Conservation (phyloP, 1,140 invertebrate genomes). For the Neocloeon triangulifer region DNA sequence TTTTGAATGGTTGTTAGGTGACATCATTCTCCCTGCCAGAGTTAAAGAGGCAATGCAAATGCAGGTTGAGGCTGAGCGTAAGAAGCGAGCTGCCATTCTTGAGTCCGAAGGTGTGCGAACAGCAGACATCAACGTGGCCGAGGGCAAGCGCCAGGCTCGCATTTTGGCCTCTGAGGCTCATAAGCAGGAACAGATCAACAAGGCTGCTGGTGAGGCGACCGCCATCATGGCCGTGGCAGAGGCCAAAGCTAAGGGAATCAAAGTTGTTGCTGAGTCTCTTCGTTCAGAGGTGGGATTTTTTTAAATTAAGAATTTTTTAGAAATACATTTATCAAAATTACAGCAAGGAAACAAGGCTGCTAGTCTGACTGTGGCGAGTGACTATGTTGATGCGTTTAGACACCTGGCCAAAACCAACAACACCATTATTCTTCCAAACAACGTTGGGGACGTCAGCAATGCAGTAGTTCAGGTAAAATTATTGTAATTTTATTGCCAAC, state of each 20-base stretch:
- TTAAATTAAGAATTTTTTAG: no score
- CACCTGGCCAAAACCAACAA: constrained; percentile 84
- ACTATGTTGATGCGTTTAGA: constrained; percentile 84
- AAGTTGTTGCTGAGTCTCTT: constrained; percentile 47
- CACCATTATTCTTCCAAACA: constrained; percentile 81
- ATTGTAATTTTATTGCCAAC: no score
- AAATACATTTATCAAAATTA: no score
- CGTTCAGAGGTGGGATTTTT: constrained; percentile 19
- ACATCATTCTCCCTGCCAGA: constrained; percentile 74
- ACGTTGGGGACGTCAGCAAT: constrained; percentile 63
- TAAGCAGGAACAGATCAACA: constrained; percentile 69
- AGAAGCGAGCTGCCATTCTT: constrained; percentile 87
- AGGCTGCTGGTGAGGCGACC: constrained; percentile 65
- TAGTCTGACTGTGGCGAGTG: constrained; percentile 76
- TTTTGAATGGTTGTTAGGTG: constrained; percentile 32
- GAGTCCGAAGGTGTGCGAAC: constrained; percentile 90
- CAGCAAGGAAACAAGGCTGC: constrained; percentile 68
- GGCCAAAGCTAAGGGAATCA: constrained; percentile 56
- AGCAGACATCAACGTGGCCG: constrained; percentile 93
- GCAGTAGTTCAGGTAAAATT: constrained; percentile 77
- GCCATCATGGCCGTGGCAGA: constrained; percentile 67
- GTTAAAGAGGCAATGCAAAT: constrained; percentile 99
- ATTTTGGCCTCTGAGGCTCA: constrained; percentile 88
- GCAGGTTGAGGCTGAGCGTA: constrained; percentile 96
- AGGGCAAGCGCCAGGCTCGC: constrained; percentile 74